These are phyloP conservation scores for Petromus typicus DNA, from an alignment of 2,113 vertebrate species.

Conservation along the genomic window DNA sequence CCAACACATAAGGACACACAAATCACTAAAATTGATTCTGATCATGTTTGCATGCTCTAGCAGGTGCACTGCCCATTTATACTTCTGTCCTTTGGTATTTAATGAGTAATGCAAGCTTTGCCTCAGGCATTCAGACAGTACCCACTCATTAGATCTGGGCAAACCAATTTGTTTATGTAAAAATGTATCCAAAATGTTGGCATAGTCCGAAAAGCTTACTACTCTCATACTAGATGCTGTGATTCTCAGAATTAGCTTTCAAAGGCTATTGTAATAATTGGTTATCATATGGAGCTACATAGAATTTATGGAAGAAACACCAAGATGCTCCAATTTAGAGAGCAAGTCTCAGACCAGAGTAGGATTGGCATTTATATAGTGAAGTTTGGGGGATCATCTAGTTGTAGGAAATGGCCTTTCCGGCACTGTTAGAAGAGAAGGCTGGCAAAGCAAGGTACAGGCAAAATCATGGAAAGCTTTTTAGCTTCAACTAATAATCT, in stretches of 20 bases:
- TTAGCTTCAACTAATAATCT: conserved; percentile 32
- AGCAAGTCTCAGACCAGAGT: not conserved
- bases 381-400: not conserved
- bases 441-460: not conserved
- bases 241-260: conserved; percentile 26
- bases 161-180: conserved; percentile 49
- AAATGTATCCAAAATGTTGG: conserved; percentile 40
- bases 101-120: conserved; percentile 26
- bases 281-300: not conserved
- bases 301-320: conserved; percentile 23
- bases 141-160: not conserved
- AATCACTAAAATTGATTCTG: conserved; percentile 60
- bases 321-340: not conserved
- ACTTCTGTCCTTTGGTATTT: conserved; percentile 60
- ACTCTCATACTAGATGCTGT: not conserved
- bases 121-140: conserved; percentile 10
- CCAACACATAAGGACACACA: not conserved
- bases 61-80: conserved; percentile 33
- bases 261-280: not conserved
- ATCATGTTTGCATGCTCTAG: conserved; percentile 23
- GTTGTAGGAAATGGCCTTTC: not conserved
- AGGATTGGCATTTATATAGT: not conserved
- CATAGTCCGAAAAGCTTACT: conserved; percentile 12
- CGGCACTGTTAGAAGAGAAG: not conserved
- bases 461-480: conserved; percentile 31